Percentiles rank a stretch among this genome's conserved stretches.
phyloP scores from a whole-genome alignment of 2,888 invertebrate species.

The Nemotelus nigrinus region DNA sequence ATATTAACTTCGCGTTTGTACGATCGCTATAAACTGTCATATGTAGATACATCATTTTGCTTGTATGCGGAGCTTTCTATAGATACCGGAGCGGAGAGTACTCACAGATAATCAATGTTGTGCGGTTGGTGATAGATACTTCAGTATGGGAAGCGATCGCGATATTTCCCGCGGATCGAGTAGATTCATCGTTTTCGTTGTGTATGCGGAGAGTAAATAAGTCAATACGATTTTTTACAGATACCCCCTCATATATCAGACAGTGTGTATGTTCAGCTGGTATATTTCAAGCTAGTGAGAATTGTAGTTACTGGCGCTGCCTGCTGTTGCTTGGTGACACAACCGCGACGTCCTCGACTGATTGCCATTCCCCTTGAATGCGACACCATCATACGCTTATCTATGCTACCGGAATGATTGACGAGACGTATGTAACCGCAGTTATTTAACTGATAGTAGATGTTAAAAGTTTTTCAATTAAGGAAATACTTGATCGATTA shows the following conservation, averaged over 20 bases:
- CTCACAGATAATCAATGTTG: not conserved
- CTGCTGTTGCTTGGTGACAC: conserved; percentile 1
- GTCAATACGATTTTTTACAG: not conserved
- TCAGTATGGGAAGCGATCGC: conserved; percentile 1
- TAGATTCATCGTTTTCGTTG: conserved; percentile 4
- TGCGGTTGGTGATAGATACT: not conserved
- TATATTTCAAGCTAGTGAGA: not conserved
- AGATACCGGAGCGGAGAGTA: no score
- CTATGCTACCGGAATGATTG: no score
- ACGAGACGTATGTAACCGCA: no score
- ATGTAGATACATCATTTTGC: not conserved
- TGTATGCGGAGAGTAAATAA: not conserved
- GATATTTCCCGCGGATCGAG: conserved; percentile 20
- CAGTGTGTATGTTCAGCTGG: not conserved
- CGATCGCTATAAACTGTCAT: not conserved
- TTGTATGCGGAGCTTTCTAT: not conserved
- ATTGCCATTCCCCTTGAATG: no score
- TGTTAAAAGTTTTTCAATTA: no score
- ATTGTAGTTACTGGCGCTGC: not conserved
- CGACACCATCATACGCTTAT: no score
- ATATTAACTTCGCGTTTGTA: not conserved
- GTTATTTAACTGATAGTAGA: no score
- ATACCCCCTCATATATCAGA: not conserved
- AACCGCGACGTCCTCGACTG: not conserved
- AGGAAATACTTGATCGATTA: no score